Evolutionary conservation across 2,888 invertebrate genomes (phyloP), one percentile per base, ranked within the genome.

Genomic region (Lycaena phlaeas): DNA sequence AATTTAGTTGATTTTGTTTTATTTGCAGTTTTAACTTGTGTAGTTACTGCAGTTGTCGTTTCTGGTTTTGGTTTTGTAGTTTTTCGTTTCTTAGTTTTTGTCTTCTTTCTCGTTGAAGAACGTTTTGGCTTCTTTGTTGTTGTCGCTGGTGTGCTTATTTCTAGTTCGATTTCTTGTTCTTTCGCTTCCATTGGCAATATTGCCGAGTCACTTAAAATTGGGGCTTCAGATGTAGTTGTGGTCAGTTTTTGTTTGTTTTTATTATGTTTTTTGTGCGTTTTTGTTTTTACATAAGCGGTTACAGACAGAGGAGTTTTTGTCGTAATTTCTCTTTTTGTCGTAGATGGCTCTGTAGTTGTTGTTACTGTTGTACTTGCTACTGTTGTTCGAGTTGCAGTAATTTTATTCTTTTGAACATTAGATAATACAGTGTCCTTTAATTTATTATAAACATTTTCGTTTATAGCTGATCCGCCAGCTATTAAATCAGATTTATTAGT

Each of bases 351-450:
- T 27, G 68, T 57, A 1, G 66, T 61, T 5, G 62, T 61, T 1
- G 56, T 58, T 4, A 62, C 61, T 1, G 64, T 57, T 1, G 61
- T 65, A 9, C 56, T 57, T 11, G 53, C 46, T 14, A 59, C 51
- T 5, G 60, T 67, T 1, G 68, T 58, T 1, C 65, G 61, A 11
- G 59, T 52, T 18, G 66, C 57, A 9, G 63, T 59, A 30, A 64
- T 77, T 57, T 86, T 86, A 48, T 84, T 84, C 50, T 86, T 87
- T 46, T 85, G 79, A 0, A 85, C 76, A 51, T 85, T 86, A 18
- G 86, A 81, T 4, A 87, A 54, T 14, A 89, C 76, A 0, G 90
- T 87, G 4, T 89, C 87, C 56, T 89, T 90, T 10, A 89, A 69
- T 69, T 89, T 90, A 2, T 88, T 88, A 27, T 86, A 74, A 2